Evolutionary conservation across 2,113 vertebrate species (phyloP).

Genomic region (Bubalus kerabau): DNA sequence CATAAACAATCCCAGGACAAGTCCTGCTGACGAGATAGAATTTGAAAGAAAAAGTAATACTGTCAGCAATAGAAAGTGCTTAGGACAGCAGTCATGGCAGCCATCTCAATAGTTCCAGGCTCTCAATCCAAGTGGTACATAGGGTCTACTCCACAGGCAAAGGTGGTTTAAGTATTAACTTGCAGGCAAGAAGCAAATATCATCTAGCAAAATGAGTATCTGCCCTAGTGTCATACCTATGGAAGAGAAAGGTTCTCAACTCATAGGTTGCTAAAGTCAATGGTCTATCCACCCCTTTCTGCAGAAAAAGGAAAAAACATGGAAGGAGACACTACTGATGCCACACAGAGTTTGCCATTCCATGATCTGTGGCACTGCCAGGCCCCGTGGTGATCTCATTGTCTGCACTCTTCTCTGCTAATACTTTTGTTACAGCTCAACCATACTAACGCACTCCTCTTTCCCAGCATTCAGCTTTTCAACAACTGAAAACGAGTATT

Average conservation of each 20-base stretch:
- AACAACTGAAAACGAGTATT: not conserved
- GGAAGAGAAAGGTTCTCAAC: not conserved
- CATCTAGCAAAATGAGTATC: not conserved
- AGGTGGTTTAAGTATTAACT: not conserved
- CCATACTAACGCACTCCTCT: rapidly evolving
- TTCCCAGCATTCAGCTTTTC: not conserved
- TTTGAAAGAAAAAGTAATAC: slow-evolving; percentile 50
- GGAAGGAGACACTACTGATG: not conserved
- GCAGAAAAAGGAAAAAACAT: not conserved
- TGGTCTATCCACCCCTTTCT: not conserved
- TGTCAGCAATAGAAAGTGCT: slow-evolving; percentile 65
- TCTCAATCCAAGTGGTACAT: not conserved
- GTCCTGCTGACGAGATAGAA: slow-evolving; percentile 55
- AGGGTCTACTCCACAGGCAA: not conserved
- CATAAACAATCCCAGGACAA: slow-evolving; percentile 50
- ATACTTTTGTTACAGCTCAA: not conserved
- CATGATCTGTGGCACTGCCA: not conserved
- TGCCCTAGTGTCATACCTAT: not conserved
- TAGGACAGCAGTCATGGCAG: slow-evolving; percentile 25
- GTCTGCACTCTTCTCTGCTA: not conserved
- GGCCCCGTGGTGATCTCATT: too few relatives aligned
- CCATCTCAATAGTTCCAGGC: not conserved
- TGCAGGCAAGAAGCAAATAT: not conserved
- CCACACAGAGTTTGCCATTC: not conserved
- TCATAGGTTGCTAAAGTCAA: not conserved